phyloP scores from a whole-genome alignment of 2,888 invertebrate species.

The Stenichneumon culpator region DNA sequence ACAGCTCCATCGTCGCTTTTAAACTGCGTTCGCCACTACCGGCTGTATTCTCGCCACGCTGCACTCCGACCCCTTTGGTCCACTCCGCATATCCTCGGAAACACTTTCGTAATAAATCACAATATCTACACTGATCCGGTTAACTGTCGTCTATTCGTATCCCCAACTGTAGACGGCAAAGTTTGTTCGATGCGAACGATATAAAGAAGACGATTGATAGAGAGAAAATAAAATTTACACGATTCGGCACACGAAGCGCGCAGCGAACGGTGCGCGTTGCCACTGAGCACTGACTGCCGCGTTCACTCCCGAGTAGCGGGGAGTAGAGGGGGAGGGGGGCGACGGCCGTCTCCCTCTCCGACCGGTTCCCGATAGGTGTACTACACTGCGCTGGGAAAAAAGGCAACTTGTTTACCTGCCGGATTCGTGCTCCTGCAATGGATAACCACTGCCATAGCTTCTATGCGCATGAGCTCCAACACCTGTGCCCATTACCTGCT shows the following conservation, averaged over 20 bases:
- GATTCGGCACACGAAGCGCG: constrained; percentile 57
- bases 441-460: constrained; percentile 64
- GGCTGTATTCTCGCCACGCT: constrained; percentile 52
- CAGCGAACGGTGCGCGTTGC: constrained; percentile 73
- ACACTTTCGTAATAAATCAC: constrained; percentile 14
- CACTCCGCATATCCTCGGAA: constrained; percentile 28
- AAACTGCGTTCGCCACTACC: constrained; percentile 54
- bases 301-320: constrained; percentile 59
- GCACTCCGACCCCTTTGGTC: constrained; percentile 32
- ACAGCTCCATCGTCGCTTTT: constrained; percentile 62
- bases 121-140: constrained; percentile 16
- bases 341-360: constrained; percentile 51
- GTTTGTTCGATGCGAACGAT: neutral
- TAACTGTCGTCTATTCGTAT: constrained; percentile 31
- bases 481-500: constrained; percentile 72
- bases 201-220: neutral
- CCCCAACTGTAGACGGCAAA: neutral
- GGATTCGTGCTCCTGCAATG: constrained; percentile 21
- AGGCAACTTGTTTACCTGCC: constrained; percentile 7
- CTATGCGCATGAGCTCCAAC: constrained; percentile 69
- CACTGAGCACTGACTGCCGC: constrained; percentile 68
- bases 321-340: constrained; percentile 35
- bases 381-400: constrained; percentile 10
- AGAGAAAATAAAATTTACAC: constrained; percentile 49
- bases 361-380: constrained; percentile 33